phyloP scores from a whole-genome alignment of 2,888 invertebrate genomes.

The Carabus problematicus region DNA sequence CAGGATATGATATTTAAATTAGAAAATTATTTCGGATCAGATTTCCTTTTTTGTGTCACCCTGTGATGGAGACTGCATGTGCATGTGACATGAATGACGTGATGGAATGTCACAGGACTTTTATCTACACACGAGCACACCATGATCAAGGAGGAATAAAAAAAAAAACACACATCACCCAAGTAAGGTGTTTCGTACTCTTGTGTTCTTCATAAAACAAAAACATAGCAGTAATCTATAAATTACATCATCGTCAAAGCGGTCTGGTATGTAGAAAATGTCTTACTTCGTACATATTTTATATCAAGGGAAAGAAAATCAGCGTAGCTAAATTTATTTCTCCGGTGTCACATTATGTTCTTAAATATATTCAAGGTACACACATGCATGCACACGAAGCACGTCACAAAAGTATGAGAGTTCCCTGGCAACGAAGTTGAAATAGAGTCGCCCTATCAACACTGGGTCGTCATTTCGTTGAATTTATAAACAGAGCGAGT shows the following conservation, averaged over 20 bases:
- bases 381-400: conserved; percentile 19
- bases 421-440: conserved; percentile 26
- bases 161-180: too few species aligned
- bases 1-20: conserved; percentile 47
- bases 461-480: conserved; percentile 32
- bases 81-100: conserved; percentile 28
- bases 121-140: too few species aligned
- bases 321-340: conserved; percentile 1
- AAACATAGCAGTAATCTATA: too few species aligned
- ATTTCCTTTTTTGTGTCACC: conserved; percentile 44
- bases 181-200: too few species aligned
- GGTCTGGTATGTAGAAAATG: too few species aligned
- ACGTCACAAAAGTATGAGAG: conserved; percentile 7
- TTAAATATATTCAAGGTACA: conserved; percentile 31
- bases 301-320: too few species aligned
- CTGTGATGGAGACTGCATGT: conserved; percentile 23
- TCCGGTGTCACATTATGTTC: conserved; percentile 16
- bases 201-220: too few species aligned
- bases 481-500: conserved; percentile 33
- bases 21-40: conserved; percentile 46
- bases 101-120: conserved; percentile 25
- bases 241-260: too few species aligned
- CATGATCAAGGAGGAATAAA: too few species aligned
- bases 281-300: too few species aligned
- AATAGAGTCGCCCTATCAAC: conserved; percentile 40